Evolutionary conservation across 2,888 invertebrate genomes (phyloP).

Genomic region (Willowsia nigromaculata): DNA sequence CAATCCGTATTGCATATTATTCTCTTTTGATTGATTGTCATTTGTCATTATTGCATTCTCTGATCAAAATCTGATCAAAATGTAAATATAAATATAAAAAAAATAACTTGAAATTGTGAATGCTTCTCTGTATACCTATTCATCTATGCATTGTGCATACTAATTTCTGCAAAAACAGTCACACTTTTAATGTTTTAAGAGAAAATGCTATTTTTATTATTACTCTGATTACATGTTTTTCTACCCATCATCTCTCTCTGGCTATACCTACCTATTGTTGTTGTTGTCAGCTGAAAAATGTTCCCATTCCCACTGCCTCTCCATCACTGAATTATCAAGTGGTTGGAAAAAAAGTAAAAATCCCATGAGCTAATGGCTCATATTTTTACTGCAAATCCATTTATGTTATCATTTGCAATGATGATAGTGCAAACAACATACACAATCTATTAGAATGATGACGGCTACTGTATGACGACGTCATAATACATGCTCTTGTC

Average conservation of each 20-base stretch:
- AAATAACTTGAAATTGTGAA: neutral
- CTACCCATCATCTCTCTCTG: neutral
- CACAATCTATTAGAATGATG: neutral
- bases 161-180: neutral
- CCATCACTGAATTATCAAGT: constrained; percentile 20
- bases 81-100: neutral
- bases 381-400: neutral
- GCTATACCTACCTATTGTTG: neutral
- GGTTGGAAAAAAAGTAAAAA: constrained; percentile 63
- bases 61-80: neutral
- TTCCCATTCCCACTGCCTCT: constrained; percentile 60
- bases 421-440: constrained; percentile 5
- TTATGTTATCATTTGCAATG: constrained; percentile 15
- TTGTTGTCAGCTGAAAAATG: constrained; percentile 53
- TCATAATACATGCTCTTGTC: neutral
- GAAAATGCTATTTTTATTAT: neutral
- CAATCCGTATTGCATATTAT: too few species aligned
- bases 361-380: constrained; percentile 54
- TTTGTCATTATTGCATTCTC: neutral
- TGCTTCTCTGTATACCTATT: neutral
- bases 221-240: neutral
- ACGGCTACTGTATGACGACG: neutral
- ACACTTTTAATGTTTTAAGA: neutral
- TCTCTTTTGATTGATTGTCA: too few species aligned
- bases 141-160: neutral